Conservation (phyloP, 2,797 vertebrate species). For the Takifugu rubripes region DNA sequence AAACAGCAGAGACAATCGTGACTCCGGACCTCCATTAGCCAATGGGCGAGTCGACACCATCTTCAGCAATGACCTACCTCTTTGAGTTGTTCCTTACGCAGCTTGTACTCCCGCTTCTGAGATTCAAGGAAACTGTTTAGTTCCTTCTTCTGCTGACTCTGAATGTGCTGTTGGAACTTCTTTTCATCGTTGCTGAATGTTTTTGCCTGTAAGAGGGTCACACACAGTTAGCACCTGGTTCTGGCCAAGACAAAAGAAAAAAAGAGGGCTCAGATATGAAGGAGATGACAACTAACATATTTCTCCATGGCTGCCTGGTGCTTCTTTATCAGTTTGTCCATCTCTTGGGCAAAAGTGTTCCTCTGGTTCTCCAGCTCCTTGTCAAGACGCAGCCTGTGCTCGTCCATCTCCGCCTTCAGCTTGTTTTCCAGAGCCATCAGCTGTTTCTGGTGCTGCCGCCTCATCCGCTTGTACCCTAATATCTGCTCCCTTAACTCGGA, state of each 20-base stretch:
- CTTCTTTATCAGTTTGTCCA: constrained; percentile 98
- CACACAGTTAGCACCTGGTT: constrained; percentile 8
- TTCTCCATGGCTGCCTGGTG: constrained; percentile 96
- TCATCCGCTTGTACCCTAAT: constrained; percentile 98
- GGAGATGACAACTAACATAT: constrained; percentile 79
- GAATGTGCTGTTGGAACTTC: constrained; percentile 98
- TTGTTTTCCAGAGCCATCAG: constrained; percentile 98
- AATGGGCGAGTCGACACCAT: neutral
- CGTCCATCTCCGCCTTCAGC: constrained; percentile 96
- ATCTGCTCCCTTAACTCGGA: constrained; percentile 98
- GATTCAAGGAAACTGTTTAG: constrained; percentile 94
- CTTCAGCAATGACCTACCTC: constrained; percentile 75
- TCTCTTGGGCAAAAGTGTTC: constrained; percentile 93
- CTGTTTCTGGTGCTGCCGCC: constrained; percentile 97
- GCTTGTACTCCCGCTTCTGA: constrained; percentile 97
- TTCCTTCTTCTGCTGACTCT: constrained; percentile 98
- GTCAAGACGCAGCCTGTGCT: constrained; percentile 96
- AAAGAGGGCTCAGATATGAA: neutral
- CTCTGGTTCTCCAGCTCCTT: constrained; percentile 98
- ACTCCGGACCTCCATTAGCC: neutral
- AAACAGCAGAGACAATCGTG: constrained; percentile 17
- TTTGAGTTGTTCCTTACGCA: constrained; percentile 97
- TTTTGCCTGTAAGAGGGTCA: constrained; percentile 80
- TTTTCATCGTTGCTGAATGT: constrained; percentile 95
- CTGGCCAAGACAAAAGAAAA: neutral